These are phyloP conservation scores for Betta splendens DNA, from an alignment of 2,797 vertebrate genomes.

Conservation along the genomic window DNA sequence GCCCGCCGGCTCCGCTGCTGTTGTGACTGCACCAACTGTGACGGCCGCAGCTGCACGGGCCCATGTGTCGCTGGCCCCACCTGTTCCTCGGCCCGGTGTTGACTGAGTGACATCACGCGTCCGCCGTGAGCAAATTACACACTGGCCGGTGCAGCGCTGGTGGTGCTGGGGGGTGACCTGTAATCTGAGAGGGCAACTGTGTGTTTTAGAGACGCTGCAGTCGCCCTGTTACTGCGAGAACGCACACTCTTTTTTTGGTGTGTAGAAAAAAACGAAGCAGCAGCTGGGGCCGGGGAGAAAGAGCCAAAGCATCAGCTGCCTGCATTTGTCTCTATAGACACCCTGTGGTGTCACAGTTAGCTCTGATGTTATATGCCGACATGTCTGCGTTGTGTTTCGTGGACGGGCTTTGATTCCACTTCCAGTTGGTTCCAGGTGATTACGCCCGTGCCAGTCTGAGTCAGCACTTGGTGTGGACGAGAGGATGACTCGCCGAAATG, in stretches of 20 bases:
- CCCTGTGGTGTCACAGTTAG: constrained; percentile 15
- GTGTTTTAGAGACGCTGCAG: constrained; percentile 15
- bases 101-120: constrained; percentile 58
- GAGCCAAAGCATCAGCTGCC: constrained; percentile 57
- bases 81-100: constrained; percentile 60
- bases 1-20: constrained; percentile 27
- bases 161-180: background rate
- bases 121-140: constrained; percentile 49
- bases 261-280: constrained; percentile 31
- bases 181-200: constrained; percentile 34
- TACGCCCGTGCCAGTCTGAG: constrained; percentile 25
- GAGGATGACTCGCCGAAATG: constrained; percentile 17
- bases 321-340: background rate
- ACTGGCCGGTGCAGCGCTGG: background rate
- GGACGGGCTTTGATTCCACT: constrained; percentile 37
- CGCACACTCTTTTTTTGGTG: constrained; percentile 43
- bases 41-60: constrained; percentile 61
- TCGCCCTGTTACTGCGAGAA: constrained; percentile 48
- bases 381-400: constrained; percentile 5
- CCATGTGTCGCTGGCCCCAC: constrained; percentile 67
- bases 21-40: constrained; percentile 68
- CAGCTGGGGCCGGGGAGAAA: constrained; percentile 65
- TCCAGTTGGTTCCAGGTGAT: constrained; percentile 9
- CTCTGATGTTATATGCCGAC: constrained; percentile 26
- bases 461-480: constrained; percentile 25